A percentile compares a stretch with the other conserved stretches of the same genome.
These are phyloP conservation scores for Chromis chromis DNA, from an alignment of 2,797 vertebrate genomes.

Conservation along the genomic window DNA sequence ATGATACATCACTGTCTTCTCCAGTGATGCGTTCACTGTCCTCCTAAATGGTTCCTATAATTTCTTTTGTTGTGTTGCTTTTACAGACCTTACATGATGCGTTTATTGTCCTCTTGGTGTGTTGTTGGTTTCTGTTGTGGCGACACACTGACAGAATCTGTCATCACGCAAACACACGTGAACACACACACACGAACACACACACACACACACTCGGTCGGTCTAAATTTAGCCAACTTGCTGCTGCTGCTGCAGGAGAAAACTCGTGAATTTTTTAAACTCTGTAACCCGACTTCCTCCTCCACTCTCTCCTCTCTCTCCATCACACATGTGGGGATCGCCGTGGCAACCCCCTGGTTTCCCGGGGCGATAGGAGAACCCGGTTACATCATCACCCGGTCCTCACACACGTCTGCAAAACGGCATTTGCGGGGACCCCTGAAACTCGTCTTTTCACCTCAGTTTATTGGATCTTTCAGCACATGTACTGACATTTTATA, in stretches of 20 bases:
- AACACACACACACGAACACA: slow-evolving; percentile 18
- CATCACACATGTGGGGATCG: slow-evolving; percentile 40
- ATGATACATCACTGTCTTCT: too few species aligned
- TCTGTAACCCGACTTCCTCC: slow-evolving; percentile 37
- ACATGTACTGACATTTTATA: too few species aligned
- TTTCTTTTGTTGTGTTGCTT: too few species aligned
- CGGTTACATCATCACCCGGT: slow-evolving; percentile 36
- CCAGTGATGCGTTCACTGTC: not conserved
- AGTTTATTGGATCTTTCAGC: too few species aligned
- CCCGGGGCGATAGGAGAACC: slow-evolving; percentile 28
- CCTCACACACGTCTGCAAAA: not conserved
- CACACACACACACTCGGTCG: not conserved
- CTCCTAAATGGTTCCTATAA: not conserved
- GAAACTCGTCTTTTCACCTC: too few species aligned
- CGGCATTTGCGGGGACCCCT: not conserved
- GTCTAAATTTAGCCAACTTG: slow-evolving; percentile 61
- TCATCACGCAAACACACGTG: slow-evolving; percentile 9
- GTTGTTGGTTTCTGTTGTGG: slow-evolving; percentile 3
- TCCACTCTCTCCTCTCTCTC: slow-evolving; percentile 4
- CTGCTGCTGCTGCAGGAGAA: slow-evolving; percentile 45
- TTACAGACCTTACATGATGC: too few species aligned
- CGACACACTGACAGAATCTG: slow-evolving; percentile 13
- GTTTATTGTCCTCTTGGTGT: not conserved
- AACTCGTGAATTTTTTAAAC: slow-evolving; percentile 73
- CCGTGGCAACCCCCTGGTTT: slow-evolving; percentile 54